A percentile compares a stretch with the other conserved stretches of the same genome.
Evolutionary conservation across 1,140 invertebrate species (phyloP).

Genomic region (Conus betulinus): DNA sequence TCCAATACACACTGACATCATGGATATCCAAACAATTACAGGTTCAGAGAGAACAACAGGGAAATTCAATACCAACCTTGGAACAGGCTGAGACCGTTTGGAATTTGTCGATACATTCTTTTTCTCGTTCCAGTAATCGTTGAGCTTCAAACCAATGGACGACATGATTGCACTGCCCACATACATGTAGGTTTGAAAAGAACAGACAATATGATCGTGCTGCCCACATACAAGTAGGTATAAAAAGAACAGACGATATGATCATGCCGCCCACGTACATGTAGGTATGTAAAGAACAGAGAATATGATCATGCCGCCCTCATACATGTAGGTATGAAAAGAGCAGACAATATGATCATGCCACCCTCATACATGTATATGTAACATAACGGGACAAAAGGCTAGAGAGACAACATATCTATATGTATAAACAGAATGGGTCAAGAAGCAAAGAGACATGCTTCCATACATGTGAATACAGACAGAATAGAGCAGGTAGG

Average conservation of each 20-base stretch:
- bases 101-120: conserved; percentile 11
- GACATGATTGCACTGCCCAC: conserved; percentile 66
- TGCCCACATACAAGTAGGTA: background rate
- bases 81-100: background rate
- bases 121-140: conserved; percentile 74
- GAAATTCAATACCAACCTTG: background rate
- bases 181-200: background rate
- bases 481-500: no score
- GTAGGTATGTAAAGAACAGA: background rate
- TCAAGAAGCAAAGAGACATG: no score
- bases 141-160: conserved; percentile 62
- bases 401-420: no score
- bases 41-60: no score
- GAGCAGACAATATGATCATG: background rate
- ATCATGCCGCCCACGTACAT: background rate
- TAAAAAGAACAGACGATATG: background rate
- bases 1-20: background rate
- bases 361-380: background rate
- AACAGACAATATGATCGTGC: background rate
- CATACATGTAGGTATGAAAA: background rate
- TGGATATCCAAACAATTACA: no score
- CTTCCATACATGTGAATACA: no score
- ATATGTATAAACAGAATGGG: no score
- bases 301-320: background rate
- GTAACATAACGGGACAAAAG: no score